phyloP scores from a whole-genome alignment of 2,888 invertebrate genomes.

The Seira ritae region DNA sequence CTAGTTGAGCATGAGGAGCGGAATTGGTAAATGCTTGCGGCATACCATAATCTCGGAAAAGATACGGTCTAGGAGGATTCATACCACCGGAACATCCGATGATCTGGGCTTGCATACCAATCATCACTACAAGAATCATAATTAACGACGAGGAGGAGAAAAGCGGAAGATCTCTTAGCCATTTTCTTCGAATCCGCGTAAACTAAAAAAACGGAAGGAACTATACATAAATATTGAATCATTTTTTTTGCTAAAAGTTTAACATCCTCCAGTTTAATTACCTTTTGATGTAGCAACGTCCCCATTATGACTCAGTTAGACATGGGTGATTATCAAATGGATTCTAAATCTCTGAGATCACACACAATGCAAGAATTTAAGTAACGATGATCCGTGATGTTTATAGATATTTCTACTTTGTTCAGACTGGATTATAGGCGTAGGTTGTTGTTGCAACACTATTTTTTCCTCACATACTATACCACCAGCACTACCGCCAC shows the following conservation, averaged over 20 bases:
- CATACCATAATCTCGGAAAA: slow-evolving; percentile 58
- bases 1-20: slow-evolving; percentile 25
- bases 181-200: slow-evolving; percentile 4
- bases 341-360: too few relatives aligned
- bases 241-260: slow-evolving; percentile 8
- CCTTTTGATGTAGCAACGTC: slow-evolving; percentile 32
- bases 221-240: background rate
- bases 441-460: too few relatives aligned
- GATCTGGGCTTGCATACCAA: slow-evolving; percentile 37
- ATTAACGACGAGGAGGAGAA: slow-evolving; percentile 27
- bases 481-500: too few relatives aligned
- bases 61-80: slow-evolving; percentile 52
- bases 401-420: too few relatives aligned
- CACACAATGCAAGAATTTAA: too few relatives aligned
- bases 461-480: too few relatives aligned
- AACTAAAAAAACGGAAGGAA: background rate
- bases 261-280: slow-evolving; percentile 49
- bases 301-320: slow-evolving; percentile 21
- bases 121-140: slow-evolving; percentile 19
- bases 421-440: too few relatives aligned
- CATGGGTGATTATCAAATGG: too few relatives aligned
- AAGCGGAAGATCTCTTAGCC: background rate
- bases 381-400: too few relatives aligned
- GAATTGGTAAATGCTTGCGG: slow-evolving; percentile 24
- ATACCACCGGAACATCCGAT: slow-evolving; percentile 50